Base-by-base conservation (phyloP, 2,888 invertebrate genomes). In the Polymixis lichenea region DNA sequence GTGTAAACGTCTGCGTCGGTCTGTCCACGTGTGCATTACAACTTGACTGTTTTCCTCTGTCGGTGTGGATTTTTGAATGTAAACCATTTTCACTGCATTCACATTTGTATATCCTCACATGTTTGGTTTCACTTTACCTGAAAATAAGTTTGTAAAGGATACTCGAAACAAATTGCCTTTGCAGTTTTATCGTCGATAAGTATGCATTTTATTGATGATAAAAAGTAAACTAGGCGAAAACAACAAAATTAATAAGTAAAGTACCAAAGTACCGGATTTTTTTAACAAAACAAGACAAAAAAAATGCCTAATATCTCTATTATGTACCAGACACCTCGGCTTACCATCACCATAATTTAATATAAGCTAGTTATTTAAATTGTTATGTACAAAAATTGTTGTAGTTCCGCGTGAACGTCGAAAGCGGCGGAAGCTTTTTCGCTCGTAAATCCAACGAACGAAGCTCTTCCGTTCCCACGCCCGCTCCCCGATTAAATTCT, bases 351-450 rank as follows among this genome's bases (percentile, higher is more conserved):
- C 64, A 75, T 78, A 88, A 86, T 86, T 87, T 83, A 88, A 86
- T 83, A 83, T 79, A 82, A 75, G 75, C 77, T 82, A 82, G 77
- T 85, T 86, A 75, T 87, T 84, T 79, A 86, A 87, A 90, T 88
- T 86, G 87, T 88, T 89, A 87, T 87, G 86, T 87, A 83, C 85
- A 88, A 89, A 91, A 92, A 89, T 89, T 80, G 76, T 62, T 86
- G 88, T 87, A 87, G 86, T 87, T 87, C 82, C 80, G 80, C 84
- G 86, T 77, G 87, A 89, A 89, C 87, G 86, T 89, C 82, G 86
- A 91, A 91, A 90, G 88, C 87, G 82, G 88, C 92, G 93, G 92
- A 94, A 93, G 93, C 92, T 90, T 92, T 92, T 92, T 92, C 92
- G 90, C 91, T 93, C 92, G 90, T 94, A 94, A 94, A 94, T 93